Percentiles rank a stretch among this genome's conserved stretches.
Conservation (phyloP, 1,140 invertebrate species). For the Solenopsis fugax region DNA sequence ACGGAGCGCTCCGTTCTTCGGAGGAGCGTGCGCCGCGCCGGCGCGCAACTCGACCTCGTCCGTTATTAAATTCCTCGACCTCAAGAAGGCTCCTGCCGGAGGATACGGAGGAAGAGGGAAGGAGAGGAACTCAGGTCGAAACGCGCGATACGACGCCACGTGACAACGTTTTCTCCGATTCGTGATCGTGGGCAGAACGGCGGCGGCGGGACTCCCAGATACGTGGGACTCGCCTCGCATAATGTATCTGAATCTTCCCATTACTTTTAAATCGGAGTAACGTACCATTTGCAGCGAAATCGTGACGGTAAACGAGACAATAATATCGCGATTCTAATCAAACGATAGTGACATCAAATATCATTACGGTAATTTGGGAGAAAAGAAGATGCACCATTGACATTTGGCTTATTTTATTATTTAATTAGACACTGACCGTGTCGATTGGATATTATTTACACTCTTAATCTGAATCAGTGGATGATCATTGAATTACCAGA, state of each 20-base stretch:
- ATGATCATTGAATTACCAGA: too few relatives aligned
- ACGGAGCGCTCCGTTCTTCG: slow-evolving; percentile 59
- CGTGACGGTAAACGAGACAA: not conserved
- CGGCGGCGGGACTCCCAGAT: not conserved
- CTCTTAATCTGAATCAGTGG: too few relatives aligned
- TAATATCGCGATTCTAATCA: not conserved
- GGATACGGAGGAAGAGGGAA: slow-evolving; percentile 16
- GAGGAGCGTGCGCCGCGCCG: slow-evolving; percentile 36
- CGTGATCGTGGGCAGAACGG: slow-evolving; percentile 8
- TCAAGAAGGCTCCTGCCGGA: slow-evolving; percentile 64
- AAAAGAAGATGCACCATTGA: not conserved
- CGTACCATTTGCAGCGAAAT: not conserved
- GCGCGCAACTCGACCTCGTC: slow-evolving; percentile 72
- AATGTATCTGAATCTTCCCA: slow-evolving; percentile 5
- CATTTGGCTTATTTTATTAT: slow-evolving; percentile 1
- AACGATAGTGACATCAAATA: not conserved
- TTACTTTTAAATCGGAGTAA: not conserved
- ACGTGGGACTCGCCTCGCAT: not conserved
- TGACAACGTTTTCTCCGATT: slow-evolving; percentile 63
- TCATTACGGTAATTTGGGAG: not conserved
- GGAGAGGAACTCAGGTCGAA: slow-evolving; percentile 15
- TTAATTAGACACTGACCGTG: not conserved
- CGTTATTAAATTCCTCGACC: slow-evolving; percentile 78
- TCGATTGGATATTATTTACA: not conserved
- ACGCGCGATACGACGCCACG: slow-evolving; percentile 48